These are phyloP conservation scores for Alouatta palliata DNA, from an alignment of 2,113 vertebrate species.

Conservation along the genomic window DNA sequence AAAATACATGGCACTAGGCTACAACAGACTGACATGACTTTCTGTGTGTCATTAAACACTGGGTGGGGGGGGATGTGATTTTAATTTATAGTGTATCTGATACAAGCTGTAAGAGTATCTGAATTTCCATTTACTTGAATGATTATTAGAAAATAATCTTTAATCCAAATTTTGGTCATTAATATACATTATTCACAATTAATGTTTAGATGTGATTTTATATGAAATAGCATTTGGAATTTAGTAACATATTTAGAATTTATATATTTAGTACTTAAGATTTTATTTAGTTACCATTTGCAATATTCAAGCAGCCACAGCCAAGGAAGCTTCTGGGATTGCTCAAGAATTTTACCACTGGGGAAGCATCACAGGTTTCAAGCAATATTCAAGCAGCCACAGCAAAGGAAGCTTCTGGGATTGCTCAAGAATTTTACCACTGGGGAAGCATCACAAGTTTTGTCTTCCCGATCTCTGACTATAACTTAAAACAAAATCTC, in stretches of 20 bases:
- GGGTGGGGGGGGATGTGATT: not conserved
- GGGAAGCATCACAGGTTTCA: not conserved
- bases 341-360: not conserved
- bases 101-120: not conserved
- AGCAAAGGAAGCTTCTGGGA: not conserved
- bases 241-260: not conserved
- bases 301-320: not conserved
- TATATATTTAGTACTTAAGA: not conserved
- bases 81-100: not conserved
- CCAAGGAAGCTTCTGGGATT: not conserved
- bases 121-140: not conserved
- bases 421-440: not conserved
- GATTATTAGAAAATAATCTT: not conserved
- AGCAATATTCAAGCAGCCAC: not conserved
- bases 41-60: not conserved
- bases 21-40: not conserved
- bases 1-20: not conserved
- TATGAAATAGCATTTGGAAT: not conserved
- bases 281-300: constrained; percentile 7
- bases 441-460: not conserved
- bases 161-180: not conserved
- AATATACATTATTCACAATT: not conserved
- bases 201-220: not conserved
- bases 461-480: not conserved
- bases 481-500: not conserved